These are phyloP conservation scores for Myocastor coypus DNA, from an alignment of 2,113 vertebrate species.

Conservation along the genomic window DNA sequence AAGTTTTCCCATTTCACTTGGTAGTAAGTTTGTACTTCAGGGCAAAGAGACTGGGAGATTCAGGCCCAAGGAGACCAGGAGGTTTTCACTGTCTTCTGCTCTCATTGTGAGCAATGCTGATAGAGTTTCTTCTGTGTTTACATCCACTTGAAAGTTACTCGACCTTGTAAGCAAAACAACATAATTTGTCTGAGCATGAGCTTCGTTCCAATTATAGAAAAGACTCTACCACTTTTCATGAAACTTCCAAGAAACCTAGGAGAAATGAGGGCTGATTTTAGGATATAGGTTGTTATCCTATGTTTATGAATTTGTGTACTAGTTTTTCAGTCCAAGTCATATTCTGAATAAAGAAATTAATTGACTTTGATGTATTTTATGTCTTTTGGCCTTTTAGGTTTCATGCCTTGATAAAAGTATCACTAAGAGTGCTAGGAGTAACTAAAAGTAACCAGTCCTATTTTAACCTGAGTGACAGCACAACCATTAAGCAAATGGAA, in stretches of 20 bases:
- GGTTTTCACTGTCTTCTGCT: constrained; percentile 71
- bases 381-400: not conserved
- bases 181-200: constrained; percentile 52
- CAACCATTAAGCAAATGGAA: not conserved
- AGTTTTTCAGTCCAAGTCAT: not conserved
- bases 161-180: constrained; percentile 27
- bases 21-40: constrained; percentile 71
- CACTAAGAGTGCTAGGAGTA: not conserved
- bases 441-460: not conserved
- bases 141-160: constrained; percentile 37
- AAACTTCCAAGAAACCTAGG: not conserved
- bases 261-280: constrained; percentile 25
- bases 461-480: not conserved
- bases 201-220: constrained; percentile 63
- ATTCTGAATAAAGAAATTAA: not conserved
- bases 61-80: not conserved
- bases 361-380: not conserved
- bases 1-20: constrained; percentile 50
- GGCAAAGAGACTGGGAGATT: constrained; percentile 43
- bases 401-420: not conserved
- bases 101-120: constrained; percentile 58
- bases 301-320: not conserved
- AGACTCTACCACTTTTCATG: not conserved
- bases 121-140: constrained; percentile 38
- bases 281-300: not conserved